These are phyloP conservation scores for Rhorus exstirpatorius DNA, from an alignment of 2,888 invertebrate species.

Conservation along the genomic window DNA sequence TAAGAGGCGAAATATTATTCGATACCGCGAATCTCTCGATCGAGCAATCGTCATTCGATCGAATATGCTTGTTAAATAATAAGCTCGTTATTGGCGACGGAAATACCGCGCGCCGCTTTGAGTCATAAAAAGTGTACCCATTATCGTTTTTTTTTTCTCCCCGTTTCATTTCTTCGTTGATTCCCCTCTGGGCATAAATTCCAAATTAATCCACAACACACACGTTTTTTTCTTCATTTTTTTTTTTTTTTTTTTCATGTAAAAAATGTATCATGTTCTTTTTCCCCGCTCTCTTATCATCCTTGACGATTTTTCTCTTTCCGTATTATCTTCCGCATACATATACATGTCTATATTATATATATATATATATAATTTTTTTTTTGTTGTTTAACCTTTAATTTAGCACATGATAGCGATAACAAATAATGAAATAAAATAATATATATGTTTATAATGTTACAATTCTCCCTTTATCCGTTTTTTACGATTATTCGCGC, in stretches of 20 bases:
- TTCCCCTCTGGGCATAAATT: not conserved
- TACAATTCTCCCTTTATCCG: conserved; percentile 76
- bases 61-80: no score
- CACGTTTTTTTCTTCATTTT: no score
- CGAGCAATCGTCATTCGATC: no score
- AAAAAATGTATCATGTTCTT: conserved; percentile 78
- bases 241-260: no score
- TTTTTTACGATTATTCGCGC: conserved; percentile 76
- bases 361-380: conserved; percentile 5
- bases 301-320: not conserved
- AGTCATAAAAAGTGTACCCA: no score
- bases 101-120: no score
- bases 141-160: conserved; percentile 1
- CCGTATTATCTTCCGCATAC: no score
- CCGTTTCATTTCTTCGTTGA: conserved; percentile 11
- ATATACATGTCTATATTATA: no score
- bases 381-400: conserved; percentile 20
- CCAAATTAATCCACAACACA: no score
- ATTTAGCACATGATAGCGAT: conserved; percentile 75
- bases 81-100: no score
- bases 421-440: conserved; percentile 77
- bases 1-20: no score
- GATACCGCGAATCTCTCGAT: no score
- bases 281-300: conserved; percentile 26
- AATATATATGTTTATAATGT: conserved; percentile 76